phyloP scores from a whole-genome alignment of 1,140 invertebrate genomes.

The Pseudachorutes palmiensis region DNA sequence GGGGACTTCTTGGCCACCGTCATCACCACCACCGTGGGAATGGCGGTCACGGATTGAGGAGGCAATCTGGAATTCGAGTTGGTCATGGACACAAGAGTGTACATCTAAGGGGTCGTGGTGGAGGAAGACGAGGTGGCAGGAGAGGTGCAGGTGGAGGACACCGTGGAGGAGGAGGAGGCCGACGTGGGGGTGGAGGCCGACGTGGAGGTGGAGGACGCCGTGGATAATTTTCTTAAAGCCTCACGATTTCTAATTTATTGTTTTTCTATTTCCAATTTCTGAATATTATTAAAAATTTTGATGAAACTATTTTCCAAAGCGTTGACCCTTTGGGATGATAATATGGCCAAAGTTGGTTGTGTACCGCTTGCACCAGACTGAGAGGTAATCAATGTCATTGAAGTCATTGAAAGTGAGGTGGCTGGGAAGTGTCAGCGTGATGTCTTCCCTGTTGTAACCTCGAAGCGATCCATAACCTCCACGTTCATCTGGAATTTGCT shows the following conservation, averaged over 20 bases:
- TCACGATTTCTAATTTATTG: neutral
- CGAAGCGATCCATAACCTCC: slow-evolving; percentile 37
- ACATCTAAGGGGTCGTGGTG: too few relatives aligned
- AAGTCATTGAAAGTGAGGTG: slow-evolving; percentile 39
- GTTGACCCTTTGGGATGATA: slow-evolving; percentile 18
- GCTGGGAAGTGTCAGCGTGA: slow-evolving; percentile 39
- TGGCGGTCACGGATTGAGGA: too few relatives aligned
- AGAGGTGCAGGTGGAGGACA: neutral
- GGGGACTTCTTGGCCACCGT: too few relatives aligned
- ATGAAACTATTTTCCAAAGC: slow-evolving; percentile 7
- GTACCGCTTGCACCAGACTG: slow-evolving; percentile 24
- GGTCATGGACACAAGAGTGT: too few relatives aligned
- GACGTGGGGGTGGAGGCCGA: neutral
- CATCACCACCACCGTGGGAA: too few relatives aligned
- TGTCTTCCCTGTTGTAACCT: slow-evolving; percentile 38
- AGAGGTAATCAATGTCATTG: slow-evolving; percentile 39
- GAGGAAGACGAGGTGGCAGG: too few relatives aligned
- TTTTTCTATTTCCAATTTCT: neutral
- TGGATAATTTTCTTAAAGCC: neutral
- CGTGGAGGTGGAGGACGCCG: slow-evolving; percentile 8
- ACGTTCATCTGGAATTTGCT: slow-evolving; percentile 39
- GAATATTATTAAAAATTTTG: neutral
- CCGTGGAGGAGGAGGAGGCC: neutral
- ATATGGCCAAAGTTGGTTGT: slow-evolving; percentile 26
- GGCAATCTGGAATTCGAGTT: too few relatives aligned